Evolutionary conservation across 2,888 invertebrate species (phyloP).

Genomic region (Scaptomyza tumidula): DNA sequence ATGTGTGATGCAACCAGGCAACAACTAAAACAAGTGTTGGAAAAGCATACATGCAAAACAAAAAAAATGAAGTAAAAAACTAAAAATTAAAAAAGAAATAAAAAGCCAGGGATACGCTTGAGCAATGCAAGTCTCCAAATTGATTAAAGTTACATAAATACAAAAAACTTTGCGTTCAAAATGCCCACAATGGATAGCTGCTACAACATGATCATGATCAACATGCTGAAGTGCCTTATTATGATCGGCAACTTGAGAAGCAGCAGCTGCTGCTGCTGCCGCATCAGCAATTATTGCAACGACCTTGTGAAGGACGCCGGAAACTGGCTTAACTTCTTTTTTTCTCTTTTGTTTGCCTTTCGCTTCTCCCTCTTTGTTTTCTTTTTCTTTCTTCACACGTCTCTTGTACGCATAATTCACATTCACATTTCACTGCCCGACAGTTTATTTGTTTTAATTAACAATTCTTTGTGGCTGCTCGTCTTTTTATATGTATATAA

Average conservation of each 20-base stretch:
- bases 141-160: constrained; percentile 53
- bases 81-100: not conserved
- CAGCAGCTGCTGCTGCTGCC: constrained; percentile 19
- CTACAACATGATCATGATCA: constrained; percentile 12
- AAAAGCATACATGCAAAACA: constrained; percentile 47
- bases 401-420: constrained; percentile 66
- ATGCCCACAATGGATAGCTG: constrained; percentile 39
- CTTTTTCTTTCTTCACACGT: constrained; percentile 51
- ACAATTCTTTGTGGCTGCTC: constrained; percentile 58
- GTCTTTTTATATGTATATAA: constrained; percentile 5
- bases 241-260: constrained; percentile 17
- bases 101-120: constrained; percentile 19
- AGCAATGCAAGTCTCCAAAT: constrained; percentile 18
- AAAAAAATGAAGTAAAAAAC: not conserved
- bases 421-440: constrained; percentile 50
- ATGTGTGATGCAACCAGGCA: constrained; percentile 40
- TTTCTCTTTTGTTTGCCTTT: constrained; percentile 30
- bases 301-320: constrained; percentile 82
- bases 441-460: constrained; percentile 79
- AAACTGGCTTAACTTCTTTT: constrained; percentile 71
- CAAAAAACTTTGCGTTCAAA: constrained; percentile 19
- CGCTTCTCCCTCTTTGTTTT: constrained; percentile 38
- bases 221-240: constrained; percentile 19
- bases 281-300: constrained; percentile 61
- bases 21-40: constrained; percentile 24